Evolutionary conservation across 2,113 vertebrate species (phyloP).

Genomic region (Gopherus evgoodei): DNA sequence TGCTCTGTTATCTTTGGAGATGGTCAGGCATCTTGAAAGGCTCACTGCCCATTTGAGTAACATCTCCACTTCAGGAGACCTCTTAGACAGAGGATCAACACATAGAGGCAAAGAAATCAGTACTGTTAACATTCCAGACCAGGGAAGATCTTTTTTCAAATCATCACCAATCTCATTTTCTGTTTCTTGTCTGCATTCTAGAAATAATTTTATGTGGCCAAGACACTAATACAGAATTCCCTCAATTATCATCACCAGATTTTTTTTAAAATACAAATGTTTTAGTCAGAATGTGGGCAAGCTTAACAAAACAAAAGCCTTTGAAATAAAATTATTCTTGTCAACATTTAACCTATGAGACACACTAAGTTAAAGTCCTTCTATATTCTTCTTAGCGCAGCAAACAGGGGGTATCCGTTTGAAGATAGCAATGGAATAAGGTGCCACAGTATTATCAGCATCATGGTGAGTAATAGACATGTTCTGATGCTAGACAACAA

Average conservation of each 20-base stretch:
- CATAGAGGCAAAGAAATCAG: background rate
- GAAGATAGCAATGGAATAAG: slow-evolving; percentile 17
- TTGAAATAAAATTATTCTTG: slow-evolving; percentile 3
- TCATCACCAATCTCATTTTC: slow-evolving; percentile 7
- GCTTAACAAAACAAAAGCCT: background rate
- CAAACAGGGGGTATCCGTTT: slow-evolving; percentile 34
- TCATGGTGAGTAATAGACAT: background rate
- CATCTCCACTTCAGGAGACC: slow-evolving; percentile 9
- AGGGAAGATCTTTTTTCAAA: background rate
- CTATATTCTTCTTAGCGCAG: slow-evolving; percentile 4
- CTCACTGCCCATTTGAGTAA: background rate
- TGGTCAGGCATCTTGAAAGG: background rate
- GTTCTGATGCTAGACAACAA: slow-evolving; percentile 38
- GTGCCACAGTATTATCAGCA: slow-evolving; percentile 36
- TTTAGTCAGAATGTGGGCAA: slow-evolving; percentile 26
- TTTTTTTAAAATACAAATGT: background rate
- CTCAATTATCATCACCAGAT: background rate
- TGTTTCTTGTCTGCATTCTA: background rate
- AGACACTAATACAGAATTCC: background rate
- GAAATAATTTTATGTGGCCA: background rate
- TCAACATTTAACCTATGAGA: background rate
- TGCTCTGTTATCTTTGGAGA: background rate
- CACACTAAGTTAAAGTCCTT: background rate
- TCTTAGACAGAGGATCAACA: background rate
- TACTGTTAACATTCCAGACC: background rate